Percentiles rank a stretch among this genome's conserved stretches.
Conservation (phyloP, 2,888 invertebrate genomes). For the Beris chalybata region DNA sequence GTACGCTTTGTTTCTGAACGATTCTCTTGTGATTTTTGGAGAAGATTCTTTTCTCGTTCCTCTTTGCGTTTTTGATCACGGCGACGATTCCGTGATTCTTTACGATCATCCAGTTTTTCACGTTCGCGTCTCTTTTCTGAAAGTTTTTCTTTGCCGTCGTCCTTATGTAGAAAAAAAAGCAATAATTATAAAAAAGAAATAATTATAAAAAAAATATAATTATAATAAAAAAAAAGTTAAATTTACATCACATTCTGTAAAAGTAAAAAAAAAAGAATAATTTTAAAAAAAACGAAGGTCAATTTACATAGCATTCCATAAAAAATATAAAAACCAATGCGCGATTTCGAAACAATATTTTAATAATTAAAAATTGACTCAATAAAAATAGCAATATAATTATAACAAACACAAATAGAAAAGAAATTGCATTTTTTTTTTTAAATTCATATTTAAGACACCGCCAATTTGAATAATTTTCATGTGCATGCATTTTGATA, state of each 20-base stretch:
- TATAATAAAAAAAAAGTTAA: not conserved
- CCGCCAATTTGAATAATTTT: not conserved
- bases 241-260: no score
- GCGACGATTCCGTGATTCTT: slow-evolving; percentile 23
- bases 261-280: not conserved
- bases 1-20: slow-evolving; percentile 6
- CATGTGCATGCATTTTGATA: slow-evolving; percentile 4
- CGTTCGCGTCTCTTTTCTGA: slow-evolving; percentile 17
- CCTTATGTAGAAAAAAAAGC: no score
- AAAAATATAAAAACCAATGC: not conserved
- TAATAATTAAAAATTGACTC: not conserved
- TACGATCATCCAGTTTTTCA: slow-evolving; percentile 21
- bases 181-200: slow-evolving; percentile 2
- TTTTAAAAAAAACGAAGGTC: not conserved
- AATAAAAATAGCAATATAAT: no score
- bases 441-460: no score
- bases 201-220: no score
- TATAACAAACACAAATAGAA: no score
- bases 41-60: slow-evolving; percentile 52
- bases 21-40: slow-evolving; percentile 34
- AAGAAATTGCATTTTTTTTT: no score
- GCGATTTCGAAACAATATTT: not conserved
- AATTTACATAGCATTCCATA: not conserved
- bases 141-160: slow-evolving; percentile 47
- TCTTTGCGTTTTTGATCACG: slow-evolving; percentile 52